phyloP scores from a whole-genome alignment of 1,140 invertebrate species.

The Planococcus citri region DNA sequence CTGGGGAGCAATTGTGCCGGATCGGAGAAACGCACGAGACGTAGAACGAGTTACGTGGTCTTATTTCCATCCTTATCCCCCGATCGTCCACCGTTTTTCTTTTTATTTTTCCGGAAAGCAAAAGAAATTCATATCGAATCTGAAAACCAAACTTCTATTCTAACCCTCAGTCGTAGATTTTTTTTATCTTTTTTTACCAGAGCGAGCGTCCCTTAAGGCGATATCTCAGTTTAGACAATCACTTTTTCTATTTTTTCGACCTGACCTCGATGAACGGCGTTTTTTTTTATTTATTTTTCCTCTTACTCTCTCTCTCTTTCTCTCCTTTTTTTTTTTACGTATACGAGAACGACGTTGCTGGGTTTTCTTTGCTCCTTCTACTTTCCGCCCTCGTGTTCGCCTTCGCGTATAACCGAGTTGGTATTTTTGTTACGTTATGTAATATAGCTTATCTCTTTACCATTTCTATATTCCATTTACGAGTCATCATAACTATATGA shows the following conservation, averaged over 20 bases:
- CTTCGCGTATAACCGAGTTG: no score
- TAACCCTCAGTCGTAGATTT: constrained; percentile 13
- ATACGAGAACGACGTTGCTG: no score
- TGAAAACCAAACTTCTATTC: constrained; percentile 19
- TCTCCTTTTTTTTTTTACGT: neutral
- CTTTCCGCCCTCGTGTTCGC: no score
- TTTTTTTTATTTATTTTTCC: constrained; percentile 17
- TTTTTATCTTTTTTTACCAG: constrained; percentile 20
- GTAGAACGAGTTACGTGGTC: constrained; percentile 14
- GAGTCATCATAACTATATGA: neutral
- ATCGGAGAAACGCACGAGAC: neutral
- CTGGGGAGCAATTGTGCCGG: constrained; percentile 12
- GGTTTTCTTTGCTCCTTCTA: no score
- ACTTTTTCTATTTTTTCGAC: constrained; percentile 19
- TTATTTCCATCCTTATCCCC: constrained; percentile 15
- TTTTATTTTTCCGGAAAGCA: constrained; percentile 15
- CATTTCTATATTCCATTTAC: constrained; percentile 6
- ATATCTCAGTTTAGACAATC: constrained; percentile 20
- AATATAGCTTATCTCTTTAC: constrained; percentile 4
- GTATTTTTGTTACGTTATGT: neutral
- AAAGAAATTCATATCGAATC: constrained; percentile 20
- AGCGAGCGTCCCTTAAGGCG: constrained; percentile 11
- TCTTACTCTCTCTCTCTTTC: neutral
- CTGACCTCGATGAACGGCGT: constrained; percentile 12
- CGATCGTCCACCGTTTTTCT: neutral